Evolutionary conservation across 2,888 invertebrate species (phyloP), one percentile per base, ranked within the genome.

Genomic region (Chrysina gloriosa): DNA sequence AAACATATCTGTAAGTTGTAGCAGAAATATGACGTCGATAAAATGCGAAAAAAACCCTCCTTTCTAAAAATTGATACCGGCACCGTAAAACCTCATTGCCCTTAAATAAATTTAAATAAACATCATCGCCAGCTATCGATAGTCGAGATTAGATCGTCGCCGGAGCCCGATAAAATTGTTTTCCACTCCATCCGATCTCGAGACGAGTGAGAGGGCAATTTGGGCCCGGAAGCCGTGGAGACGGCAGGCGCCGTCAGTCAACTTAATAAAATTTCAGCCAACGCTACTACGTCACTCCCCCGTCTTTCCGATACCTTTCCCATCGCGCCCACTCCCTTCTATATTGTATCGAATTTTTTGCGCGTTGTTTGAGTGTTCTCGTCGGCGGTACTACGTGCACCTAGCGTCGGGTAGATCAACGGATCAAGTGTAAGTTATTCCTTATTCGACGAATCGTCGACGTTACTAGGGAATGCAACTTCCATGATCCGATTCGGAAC

Each of bases 381-480:
- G 45, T 9, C 5, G 45, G 7, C 21, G 16, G 31, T 19, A 9
- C 45, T 45, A 21, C 21, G 45, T 21, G 45, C 9, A 45, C 16
- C 45, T 45, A 45, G 45, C 45, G 45, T n/a, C 19, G 16, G 21
- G 45, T 45, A 19, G 45, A 45, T 45, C 45, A 45, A 45, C 21
- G 21, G 45, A 45, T 45, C 45, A 45, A 45, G 45, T 45, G 19
- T 21, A 45, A 45, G 45, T 45, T 45, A 45, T n/a, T n/a, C n/a
- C n/a, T n/a, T n/a, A n/a, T 45, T 45, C 45, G 45, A 45, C 45
- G 45, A 21, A 45, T 45, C 21, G 19, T 45, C 9, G 19, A 21
- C 45, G 45, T 45, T 45, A 45, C 21, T n/a, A n/a, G n/a, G n/a
- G n/a, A n/a, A n/a, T n/a, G n/a, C n/a, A n/a, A n/a, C n/a, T n/a